Evolutionary conservation across 1,140 invertebrate species (phyloP), one percentile per base, ranked within the genome.

Genomic region (Andricus grossulariae): DNA sequence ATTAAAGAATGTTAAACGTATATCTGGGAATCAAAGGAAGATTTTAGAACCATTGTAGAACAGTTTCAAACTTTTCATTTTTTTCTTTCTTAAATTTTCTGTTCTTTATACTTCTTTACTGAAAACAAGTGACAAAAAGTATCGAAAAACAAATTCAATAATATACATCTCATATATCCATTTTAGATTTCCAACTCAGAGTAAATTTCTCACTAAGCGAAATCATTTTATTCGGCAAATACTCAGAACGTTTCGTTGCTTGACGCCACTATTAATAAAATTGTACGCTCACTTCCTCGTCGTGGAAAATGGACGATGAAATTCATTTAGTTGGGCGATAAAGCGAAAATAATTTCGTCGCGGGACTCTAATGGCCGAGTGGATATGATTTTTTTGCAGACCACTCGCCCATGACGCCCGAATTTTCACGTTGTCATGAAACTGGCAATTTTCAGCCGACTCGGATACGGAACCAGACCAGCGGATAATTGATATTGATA

Each of bases 361-460:
- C 18, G 73, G 8, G 18, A 50, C 71, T 80, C 71, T 80, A 84
- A 83, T 73, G 70, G 74, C 54, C 66, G 70, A 73, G 74, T 74
- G 73, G 72, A 77, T 73, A 74, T 76, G 75, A 81, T 80, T 83
- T 85, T 32, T 83, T 86, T 66, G 32, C 55, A 21, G 16, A 66
- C 60, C 60, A 66, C 25, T 66, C 25, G 60, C 1, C 60, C 60
- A 66, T 66, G 60, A 66, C 60, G 60, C 60, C 12, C 39, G 60
- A 66, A 66, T 66, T 66, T 66, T 66, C 60, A 66, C 60, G 60
- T 66, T 66, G 60, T 66, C 60, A 66, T 66, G 60, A 66, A 66
- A 66, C 60, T 66, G 32, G 60, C 60, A 66, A 66, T 66, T 66
- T 66, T 39, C 32, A n/a, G 39, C 32, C 60, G 15, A 66, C 60